phyloP scores from a whole-genome alignment of 1,140 invertebrate genomes.

The Anthonomus grandis region DNA sequence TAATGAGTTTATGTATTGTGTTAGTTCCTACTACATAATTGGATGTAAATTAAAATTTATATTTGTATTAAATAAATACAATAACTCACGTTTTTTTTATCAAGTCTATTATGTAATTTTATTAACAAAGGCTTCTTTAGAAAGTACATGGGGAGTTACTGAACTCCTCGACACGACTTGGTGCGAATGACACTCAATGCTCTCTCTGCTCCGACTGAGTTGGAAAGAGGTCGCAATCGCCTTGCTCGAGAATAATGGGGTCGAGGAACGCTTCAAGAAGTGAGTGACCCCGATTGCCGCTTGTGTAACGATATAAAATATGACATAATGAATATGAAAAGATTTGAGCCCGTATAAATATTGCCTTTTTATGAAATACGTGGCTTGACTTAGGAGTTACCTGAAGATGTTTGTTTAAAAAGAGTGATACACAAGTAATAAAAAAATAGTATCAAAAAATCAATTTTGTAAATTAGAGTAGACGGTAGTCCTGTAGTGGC shows the following conservation, averaged over 20 bases:
- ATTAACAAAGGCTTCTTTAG: background rate
- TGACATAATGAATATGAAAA: background rate
- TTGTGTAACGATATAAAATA: background rate
- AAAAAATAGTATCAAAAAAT: too few relatives aligned
- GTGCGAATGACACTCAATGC: background rate
- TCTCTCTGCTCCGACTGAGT: too few relatives aligned
- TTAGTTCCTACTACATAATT: background rate
- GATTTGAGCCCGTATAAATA: background rate
- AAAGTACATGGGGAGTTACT: background rate
- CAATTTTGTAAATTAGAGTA: too few relatives aligned
- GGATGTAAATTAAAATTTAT: background rate
- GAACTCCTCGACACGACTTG: slow-evolving; percentile 1
- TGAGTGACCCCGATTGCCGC: slow-evolving; percentile 21
- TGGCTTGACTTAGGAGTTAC: background rate
- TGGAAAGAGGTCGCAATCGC: slow-evolving; percentile 4
- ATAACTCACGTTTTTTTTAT: background rate
- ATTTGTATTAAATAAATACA: background rate
- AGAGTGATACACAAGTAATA: too few relatives aligned
- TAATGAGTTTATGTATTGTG: background rate
- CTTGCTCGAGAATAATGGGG: slow-evolving; percentile 23
- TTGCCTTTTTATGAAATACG: background rate
- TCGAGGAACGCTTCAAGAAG: slow-evolving; percentile 14
- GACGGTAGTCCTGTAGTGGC: too few relatives aligned
- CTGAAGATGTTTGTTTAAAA: too few relatives aligned
- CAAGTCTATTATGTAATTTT: background rate